Evolutionary conservation across 2,888 invertebrate genomes (phyloP).

Genomic region (Thysanoteuthis rhombus): DNA sequence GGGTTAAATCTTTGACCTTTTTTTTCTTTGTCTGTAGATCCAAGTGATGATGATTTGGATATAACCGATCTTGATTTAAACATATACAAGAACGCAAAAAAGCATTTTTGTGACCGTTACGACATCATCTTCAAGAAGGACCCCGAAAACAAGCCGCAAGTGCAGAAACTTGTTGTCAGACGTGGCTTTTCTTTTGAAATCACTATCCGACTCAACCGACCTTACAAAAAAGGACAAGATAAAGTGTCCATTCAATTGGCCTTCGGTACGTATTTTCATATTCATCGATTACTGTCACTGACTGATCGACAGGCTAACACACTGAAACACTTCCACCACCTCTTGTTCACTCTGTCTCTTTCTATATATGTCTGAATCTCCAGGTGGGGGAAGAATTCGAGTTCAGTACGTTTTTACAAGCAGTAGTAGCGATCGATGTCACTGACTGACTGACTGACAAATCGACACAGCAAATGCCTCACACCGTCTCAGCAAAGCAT

Average conservation of each 20-base stretch:
- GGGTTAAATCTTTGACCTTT: background rate
- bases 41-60: background rate
- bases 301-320: too few species aligned
- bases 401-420: too few species aligned
- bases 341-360: too few species aligned
- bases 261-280: slow-evolving; percentile 41
- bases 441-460: too few species aligned
- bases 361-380: too few species aligned
- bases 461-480: too few species aligned
- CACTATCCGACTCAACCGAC: slow-evolving; percentile 40
- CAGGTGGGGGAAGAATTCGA: too few species aligned
- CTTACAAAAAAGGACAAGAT: slow-evolving; percentile 38
- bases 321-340: too few species aligned
- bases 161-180: slow-evolving; percentile 70
- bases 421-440: too few species aligned
- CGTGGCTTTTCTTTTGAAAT: slow-evolving; percentile 46
- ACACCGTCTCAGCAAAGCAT: too few species aligned
- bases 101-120: background rate
- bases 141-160: background rate
- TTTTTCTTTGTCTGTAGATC: background rate
- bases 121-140: slow-evolving; percentile 28
- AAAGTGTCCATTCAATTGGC: slow-evolving; percentile 41
- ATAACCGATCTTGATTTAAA: background rate
- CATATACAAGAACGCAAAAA: background rate
- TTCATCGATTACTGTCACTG: too few species aligned